phyloP scores from a whole-genome alignment of 2,113 vertebrate genomes.

The Tympanuchus pallidicinctus region DNA sequence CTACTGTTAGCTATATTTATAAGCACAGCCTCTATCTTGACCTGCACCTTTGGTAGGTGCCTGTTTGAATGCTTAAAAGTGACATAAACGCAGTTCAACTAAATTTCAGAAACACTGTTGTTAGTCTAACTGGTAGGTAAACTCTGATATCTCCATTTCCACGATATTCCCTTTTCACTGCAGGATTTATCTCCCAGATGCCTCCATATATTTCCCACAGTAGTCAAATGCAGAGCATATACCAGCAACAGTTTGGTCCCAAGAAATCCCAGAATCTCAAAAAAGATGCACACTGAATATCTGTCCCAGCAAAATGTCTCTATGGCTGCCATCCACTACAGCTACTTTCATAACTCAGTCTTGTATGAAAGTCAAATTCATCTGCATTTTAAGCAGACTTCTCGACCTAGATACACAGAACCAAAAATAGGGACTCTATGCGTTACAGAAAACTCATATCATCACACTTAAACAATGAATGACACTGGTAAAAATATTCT shows the following conservation, averaged over 20 bases:
- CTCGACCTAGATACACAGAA: constrained; percentile 30
- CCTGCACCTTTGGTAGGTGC: not conserved
- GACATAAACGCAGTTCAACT: not conserved
- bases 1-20: not conserved
- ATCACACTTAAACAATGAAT: not conserved
- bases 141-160: not conserved
- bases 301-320: not conserved
- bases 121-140: not conserved
- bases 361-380: constrained; percentile 15
- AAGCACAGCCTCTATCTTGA: not conserved
- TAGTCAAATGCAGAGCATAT: not conserved
- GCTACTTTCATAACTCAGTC: not conserved
- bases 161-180: not conserved
- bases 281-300: not conserved
- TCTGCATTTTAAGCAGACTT: constrained; percentile 38
- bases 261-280: not conserved
- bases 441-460: not conserved
- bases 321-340: not conserved
- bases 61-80: not conserved
- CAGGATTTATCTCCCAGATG: not conserved
- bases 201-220: not conserved
- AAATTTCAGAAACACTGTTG: not conserved
- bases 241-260: not conserved
- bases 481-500: not conserved
- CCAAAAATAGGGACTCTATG: constrained; percentile 26